Evolutionary conservation across 2,113 vertebrate species (phyloP).

Genomic region (Rhineura floridana): DNA sequence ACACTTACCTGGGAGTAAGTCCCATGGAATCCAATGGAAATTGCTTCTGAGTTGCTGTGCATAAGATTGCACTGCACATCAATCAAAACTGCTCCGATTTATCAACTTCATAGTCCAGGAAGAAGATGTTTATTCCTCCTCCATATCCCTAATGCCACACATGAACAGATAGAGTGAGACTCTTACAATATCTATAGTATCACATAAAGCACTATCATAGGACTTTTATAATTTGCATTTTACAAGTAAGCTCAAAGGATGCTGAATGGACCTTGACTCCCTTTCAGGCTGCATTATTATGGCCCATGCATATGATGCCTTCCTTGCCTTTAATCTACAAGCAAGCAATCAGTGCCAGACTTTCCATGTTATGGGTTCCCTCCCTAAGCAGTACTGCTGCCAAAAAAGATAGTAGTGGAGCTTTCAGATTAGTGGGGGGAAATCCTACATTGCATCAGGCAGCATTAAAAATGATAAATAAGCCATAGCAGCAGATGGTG

Average conservation of each 20-base stretch:
- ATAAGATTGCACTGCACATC: neutral
- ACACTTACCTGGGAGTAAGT: neutral
- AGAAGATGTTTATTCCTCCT: too few relatives aligned
- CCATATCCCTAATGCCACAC: conserved; percentile 31
- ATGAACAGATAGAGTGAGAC: conserved; percentile 45
- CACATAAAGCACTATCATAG: conserved; percentile 12
- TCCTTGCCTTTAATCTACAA: conserved; percentile 34
- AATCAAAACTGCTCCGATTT: neutral
- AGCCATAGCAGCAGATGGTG: conserved; percentile 11
- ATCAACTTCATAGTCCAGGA: neutral
- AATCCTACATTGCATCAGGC: conserved; percentile 53
- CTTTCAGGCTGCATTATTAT: neutral
- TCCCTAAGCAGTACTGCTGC: conserved; percentile 25
- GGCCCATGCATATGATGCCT: neutral
- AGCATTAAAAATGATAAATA: conserved; percentile 56
- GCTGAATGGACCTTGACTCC: conserved; percentile 6
- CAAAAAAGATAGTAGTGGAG: conserved; percentile 54
- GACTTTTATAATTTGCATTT: neutral
- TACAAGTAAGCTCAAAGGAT: conserved; percentile 28
- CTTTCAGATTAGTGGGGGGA: conserved; percentile 41
- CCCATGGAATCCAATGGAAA: neutral
- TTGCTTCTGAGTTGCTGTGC: neutral
- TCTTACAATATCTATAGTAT: neutral
- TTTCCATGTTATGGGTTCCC: conserved; percentile 38
- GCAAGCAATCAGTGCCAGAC: conserved; percentile 21